Percentiles rank a stretch among this genome's conserved stretches.
Conservation (phyloP, 2,888 invertebrate species). For the Plusia festucae region DNA sequence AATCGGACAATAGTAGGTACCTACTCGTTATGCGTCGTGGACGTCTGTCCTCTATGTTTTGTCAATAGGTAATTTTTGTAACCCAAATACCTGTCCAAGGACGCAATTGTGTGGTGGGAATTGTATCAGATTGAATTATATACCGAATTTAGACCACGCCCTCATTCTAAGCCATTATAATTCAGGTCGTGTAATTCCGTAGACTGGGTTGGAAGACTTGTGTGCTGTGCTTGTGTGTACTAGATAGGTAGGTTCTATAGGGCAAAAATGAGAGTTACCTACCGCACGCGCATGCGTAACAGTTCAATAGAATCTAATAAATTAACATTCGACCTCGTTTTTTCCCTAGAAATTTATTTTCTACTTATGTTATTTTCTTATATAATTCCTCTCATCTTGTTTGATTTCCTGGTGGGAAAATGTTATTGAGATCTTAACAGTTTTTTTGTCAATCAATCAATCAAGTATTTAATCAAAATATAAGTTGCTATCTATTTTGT, state of each 20-base stretch:
- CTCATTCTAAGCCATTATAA: conserved; percentile 52
- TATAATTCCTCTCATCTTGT: background rate
- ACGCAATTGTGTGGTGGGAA: conserved; percentile 75
- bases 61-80: conserved; percentile 81
- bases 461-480: too few species aligned
- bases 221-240: conserved; percentile 39
- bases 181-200: conserved; percentile 46
- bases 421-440: background rate
- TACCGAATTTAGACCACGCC: conserved; percentile 54
- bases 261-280: conserved; percentile 29
- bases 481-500: too few species aligned
- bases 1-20: conserved; percentile 75
- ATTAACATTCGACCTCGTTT: background rate
- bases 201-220: conserved; percentile 21
- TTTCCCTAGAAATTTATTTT: background rate
- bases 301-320: background rate
- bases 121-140: conserved; percentile 55
- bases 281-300: conserved; percentile 8
- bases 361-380: background rate
- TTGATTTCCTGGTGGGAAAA: background rate
- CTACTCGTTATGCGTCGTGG: conserved; percentile 77
- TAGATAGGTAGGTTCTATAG: too few species aligned
- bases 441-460: too few species aligned
- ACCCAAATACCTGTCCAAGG: conserved; percentile 85
- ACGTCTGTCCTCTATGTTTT: conserved; percentile 71